These are phyloP conservation scores for Miltochrista miniata DNA, from an alignment of 2,888 invertebrate genomes.

Conservation along the genomic window DNA sequence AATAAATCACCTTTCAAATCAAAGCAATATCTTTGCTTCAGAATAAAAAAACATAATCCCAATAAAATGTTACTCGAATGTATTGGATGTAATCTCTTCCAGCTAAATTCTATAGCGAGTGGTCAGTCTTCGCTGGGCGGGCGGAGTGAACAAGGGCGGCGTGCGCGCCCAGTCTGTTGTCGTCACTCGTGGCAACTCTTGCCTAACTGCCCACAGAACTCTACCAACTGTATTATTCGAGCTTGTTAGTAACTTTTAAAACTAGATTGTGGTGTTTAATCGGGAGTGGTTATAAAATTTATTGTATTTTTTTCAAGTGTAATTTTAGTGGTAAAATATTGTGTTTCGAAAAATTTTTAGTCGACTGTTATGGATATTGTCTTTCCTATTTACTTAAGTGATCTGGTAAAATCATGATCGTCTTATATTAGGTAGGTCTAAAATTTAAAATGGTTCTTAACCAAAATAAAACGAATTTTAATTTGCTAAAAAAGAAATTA, in stretches of 20 bases:
- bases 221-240: constrained; percentile 4
- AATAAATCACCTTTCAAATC: too few species aligned
- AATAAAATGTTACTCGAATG: too few species aligned
- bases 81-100: constrained; percentile 42
- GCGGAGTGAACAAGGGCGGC: constrained; percentile 63
- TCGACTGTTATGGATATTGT: not conserved
- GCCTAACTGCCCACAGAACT: constrained; percentile 20
- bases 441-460: too few species aligned
- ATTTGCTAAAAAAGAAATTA: too few species aligned
- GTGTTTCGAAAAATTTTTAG: too few species aligned
- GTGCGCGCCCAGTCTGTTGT: constrained; percentile 69
- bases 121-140: constrained; percentile 49
- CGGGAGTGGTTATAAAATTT: not conserved
- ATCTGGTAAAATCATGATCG: too few species aligned
- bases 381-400: too few species aligned
- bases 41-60: too few species aligned
- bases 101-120: constrained; percentile 41
- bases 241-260: constrained; percentile 7
- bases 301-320: not conserved
- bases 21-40: too few species aligned
- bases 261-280: not conserved
- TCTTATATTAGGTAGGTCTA: too few species aligned
- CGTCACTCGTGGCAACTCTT: constrained; percentile 40
- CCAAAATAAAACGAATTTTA: too few species aligned
- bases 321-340: not conserved